These are phyloP conservation scores for Drosophila auraria DNA, from an alignment of 1,140 invertebrate species.

Conservation along the genomic window DNA sequence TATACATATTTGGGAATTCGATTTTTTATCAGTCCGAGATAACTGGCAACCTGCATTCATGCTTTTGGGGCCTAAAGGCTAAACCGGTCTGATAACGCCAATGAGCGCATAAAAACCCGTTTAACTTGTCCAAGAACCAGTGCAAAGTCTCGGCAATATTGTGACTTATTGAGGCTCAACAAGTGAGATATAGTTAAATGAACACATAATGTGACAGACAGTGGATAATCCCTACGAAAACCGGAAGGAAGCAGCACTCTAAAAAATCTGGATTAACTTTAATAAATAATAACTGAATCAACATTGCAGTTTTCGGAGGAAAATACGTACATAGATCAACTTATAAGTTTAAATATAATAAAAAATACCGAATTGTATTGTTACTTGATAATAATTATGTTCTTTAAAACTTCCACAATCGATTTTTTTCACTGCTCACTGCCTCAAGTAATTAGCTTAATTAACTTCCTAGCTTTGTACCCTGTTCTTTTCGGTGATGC, in stretches of 20 bases:
- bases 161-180: constrained; percentile 45
- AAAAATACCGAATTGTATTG: no score
- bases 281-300: neutral
- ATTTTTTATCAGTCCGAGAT: constrained; percentile 50
- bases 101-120: constrained; percentile 65
- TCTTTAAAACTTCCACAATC: neutral
- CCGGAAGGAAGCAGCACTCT: neutral
- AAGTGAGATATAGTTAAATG: neutral
- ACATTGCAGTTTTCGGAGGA: no score
- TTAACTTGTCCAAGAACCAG: constrained; percentile 60
- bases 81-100: constrained; percentile 56
- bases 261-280: neutral
- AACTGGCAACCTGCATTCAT: constrained; percentile 34
- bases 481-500: neutral
- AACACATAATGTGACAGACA: neutral
- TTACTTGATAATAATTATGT: no score
- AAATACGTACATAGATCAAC: no score
- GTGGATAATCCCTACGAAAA: neutral
- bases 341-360: no score
- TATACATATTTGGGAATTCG: constrained; percentile 8
- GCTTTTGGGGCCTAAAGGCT: constrained; percentile 25
- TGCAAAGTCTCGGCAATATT: constrained; percentile 42
- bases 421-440: neutral
- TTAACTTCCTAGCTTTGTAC: neutral
- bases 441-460: neutral